These are phyloP conservation scores for Calypte anna DNA, from an alignment of 2,113 vertebrate species.

Conservation along the genomic window DNA sequence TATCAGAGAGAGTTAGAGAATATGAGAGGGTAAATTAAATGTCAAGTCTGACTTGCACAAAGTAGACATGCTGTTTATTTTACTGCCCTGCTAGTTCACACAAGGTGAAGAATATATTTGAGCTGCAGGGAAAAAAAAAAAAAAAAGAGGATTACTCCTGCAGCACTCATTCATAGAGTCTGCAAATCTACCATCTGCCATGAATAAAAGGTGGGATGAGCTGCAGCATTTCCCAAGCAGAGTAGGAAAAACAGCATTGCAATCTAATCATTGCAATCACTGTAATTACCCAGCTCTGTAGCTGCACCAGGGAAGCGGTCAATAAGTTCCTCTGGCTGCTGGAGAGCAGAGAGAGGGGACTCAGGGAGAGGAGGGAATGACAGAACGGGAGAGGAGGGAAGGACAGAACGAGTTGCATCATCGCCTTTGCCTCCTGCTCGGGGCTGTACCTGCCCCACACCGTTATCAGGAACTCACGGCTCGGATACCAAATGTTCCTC, in stretches of 20 bases:
- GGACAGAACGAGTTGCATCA: neutral
- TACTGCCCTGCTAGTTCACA: neutral
- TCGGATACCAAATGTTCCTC: neutral
- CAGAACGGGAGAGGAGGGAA: neutral
- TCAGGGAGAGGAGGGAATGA: neutral
- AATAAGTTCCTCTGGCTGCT: neutral
- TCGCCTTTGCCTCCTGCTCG: neutral
- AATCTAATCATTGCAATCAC: slow-evolving; percentile 2
- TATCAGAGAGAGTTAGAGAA: neutral
- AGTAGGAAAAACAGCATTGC: neutral
- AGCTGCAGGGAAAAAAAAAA: rapidly evolving
- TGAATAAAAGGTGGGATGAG: slow-evolving; percentile 8
- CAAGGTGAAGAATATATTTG: slow-evolving; percentile 17
- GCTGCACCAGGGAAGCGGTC: neutral
- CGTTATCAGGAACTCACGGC: neutral
- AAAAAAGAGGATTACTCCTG: neutral
- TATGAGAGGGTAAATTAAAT: slow-evolving; percentile 19
- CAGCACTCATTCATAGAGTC: neutral
- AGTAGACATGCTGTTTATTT: neutral
- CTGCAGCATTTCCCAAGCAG: neutral
- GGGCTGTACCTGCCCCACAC: neutral
- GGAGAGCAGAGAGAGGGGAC: neutral
- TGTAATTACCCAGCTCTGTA: neutral
- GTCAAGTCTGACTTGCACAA: neutral
- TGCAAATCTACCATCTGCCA: neutral